Base-by-base conservation (phyloP, 2,797 vertebrate genomes). In the Cetoscarus ocellatus region DNA sequence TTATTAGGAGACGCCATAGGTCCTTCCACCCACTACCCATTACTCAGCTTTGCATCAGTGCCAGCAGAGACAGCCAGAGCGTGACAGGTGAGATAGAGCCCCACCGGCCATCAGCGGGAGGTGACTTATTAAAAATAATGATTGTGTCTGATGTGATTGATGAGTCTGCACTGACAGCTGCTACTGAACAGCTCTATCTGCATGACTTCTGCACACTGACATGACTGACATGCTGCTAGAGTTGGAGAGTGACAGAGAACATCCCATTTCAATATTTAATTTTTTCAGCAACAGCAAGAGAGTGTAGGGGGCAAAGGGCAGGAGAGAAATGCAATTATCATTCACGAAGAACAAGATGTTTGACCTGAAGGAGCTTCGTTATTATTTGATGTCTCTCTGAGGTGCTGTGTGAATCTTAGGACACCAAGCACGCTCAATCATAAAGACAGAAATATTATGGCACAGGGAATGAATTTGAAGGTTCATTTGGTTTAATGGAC, bases 71-170 rank as follows among this genome's bases (percentile, higher is more conserved):
- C 72, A 67, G 73, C 50, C 53, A 49, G 43, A 55, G 55, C 60
- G 48, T 89, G 91, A 86, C 89, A 87, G 87, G 70, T 83, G 61
- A 80, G 70, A 75, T 27, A 47, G 62, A 76, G 72, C 59, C 68
- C 73, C 70, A 49, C 14, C 3, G 80, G 86, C 83, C 79, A 72
- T 69, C 75, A 67, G 58, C 43, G n/a, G 59, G 76, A 67, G 79
- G 60, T 58, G 79, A 84, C 75, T 84, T 85, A 87, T 88, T 90
- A 87, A 85, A 88, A 87, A 73, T 88, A 90, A 91, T 87, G 86
- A 85, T 71, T 69, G 65, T 65, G 73, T 80, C 81, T 73, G 74
- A 80, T 70, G 67, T 87, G 87, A 91, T 84, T 90, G 86, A 91
- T 85, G 86, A 87, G 85, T 68, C 47, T 19, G 42, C 34, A 63